Percentiles rank a stretch among this genome's conserved stretches.
These are phyloP conservation scores for Scalopus aquaticus DNA, from an alignment of 2,113 vertebrate species.

Conservation along the genomic window DNA sequence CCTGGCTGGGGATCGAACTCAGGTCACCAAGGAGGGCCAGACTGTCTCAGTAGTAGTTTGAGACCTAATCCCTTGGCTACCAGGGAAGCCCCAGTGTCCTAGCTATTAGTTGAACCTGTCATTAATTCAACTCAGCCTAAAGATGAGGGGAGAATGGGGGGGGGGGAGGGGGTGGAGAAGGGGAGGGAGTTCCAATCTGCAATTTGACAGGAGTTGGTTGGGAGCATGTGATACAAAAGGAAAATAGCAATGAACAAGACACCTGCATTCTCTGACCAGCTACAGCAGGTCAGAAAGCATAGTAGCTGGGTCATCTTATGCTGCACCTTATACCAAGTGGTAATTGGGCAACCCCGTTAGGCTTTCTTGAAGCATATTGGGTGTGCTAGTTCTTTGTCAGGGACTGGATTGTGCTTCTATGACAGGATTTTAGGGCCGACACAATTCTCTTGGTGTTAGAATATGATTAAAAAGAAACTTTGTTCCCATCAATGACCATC, in stretches of 20 bases:
- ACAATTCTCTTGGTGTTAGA: conserved; percentile 3
- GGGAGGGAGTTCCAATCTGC: neutral
- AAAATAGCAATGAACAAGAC: neutral
- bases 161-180: too few species aligned
- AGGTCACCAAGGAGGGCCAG: too few species aligned
- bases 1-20: too few species aligned
- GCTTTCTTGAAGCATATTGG: neutral
- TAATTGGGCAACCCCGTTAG: neutral
- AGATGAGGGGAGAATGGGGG: neutral
- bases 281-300: neutral
- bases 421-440: neutral
- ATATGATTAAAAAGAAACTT: neutral
- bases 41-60: too few species aligned
- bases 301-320: neutral
- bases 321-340: too few species aligned
- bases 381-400: neutral
- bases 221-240: neutral
- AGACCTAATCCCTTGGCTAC: too few species aligned
- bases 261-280: neutral
- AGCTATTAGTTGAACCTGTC: neutral
- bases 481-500: neutral
- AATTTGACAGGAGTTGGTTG: neutral
- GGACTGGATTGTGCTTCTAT: neutral
- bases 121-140: neutral
- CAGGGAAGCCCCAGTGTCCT: too few species aligned